Evolutionary conservation across 2,888 invertebrate genomes (phyloP), one percentile per base, ranked within the genome.

Genomic region (Limnephilus marmoratus): DNA sequence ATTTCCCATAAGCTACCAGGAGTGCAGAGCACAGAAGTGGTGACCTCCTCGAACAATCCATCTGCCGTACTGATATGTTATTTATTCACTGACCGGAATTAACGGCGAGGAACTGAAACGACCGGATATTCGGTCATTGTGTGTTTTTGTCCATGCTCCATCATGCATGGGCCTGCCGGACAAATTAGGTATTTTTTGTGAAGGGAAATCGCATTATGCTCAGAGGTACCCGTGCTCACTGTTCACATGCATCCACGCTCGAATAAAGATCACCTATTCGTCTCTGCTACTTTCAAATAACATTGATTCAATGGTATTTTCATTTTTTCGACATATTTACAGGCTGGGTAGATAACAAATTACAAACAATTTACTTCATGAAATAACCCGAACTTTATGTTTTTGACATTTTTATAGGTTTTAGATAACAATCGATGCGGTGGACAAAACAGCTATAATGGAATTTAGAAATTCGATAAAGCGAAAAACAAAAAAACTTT

Each of bases 121-220:
- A 13, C 91, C 91, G 91, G 91, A 91, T 81, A 91, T 86, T 91
- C 91, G 91, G 91, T 81, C 88, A 91, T 91, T 91, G 91, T 91
- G 82, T 91, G 86, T 91, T 91, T 91, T 91, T 91, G 91, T 91
- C 88, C 88, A 13, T 87, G 82, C 41, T 53, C 82, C 91, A 82
- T 91, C 87, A 91, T 91, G 88, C 88, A 88, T 87, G 88, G 92
- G 92, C 45, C 90, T 53, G 90, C 83, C 92, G 53, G 82, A 37
- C 87, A 90, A 90, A 91, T 91, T 90, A 90, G 53, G 80, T 90
- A 92, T 85, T 90, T 91, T 81, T 34, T 87, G 83, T 49, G 68
- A 92, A 88, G 90, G 92, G 92, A 92, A 92, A 90, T 92, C 92
- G 53, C 82, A 90, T 90, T 81, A 90, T 90, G 45, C 24, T 90